These are phyloP conservation scores for Drosophila neonasuta DNA, from an alignment of 2,888 invertebrate species.

Conservation along the genomic window DNA sequence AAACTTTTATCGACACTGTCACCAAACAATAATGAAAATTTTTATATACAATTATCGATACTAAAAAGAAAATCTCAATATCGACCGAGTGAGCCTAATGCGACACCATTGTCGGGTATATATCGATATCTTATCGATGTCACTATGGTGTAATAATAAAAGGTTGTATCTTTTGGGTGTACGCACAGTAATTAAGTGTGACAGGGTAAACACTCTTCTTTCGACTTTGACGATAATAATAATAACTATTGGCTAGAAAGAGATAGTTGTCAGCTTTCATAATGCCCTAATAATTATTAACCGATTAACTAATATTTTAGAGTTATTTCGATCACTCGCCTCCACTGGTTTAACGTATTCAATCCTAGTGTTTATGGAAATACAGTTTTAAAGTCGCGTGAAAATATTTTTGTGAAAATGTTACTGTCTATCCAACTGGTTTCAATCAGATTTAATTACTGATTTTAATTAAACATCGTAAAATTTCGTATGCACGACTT, in stretches of 20 bases:
- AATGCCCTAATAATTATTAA: constrained; percentile 1
- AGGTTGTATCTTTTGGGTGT: not conserved
- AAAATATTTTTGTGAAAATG: constrained; percentile 34
- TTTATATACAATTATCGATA: constrained; percentile 10
- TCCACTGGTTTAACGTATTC: constrained; percentile 4
- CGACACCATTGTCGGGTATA: not conserved
- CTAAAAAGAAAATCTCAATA: not conserved
- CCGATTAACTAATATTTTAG: constrained; percentile 25
- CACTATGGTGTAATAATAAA: constrained; percentile 1
- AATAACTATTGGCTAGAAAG: not conserved
- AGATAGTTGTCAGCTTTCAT: not conserved
- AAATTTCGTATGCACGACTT: not conserved
- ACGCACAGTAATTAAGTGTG: not conserved
- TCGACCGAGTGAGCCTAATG: not conserved
- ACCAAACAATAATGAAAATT: constrained; percentile 21
- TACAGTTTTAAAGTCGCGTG: constrained; percentile 23
- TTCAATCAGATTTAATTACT: constrained; percentile 32
- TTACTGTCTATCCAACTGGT: constrained; percentile 29
- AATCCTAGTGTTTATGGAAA: not conserved
- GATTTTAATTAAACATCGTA: constrained; percentile 24
- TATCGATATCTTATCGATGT: constrained; percentile 6
- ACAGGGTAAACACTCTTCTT: not conserved
- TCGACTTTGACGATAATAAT: not conserved
- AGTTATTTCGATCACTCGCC: constrained; percentile 42
- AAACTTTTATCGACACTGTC: constrained; percentile 24